Base-by-base conservation (phyloP, 2,888 invertebrate species). In the Drosophila mettleri region DNA sequence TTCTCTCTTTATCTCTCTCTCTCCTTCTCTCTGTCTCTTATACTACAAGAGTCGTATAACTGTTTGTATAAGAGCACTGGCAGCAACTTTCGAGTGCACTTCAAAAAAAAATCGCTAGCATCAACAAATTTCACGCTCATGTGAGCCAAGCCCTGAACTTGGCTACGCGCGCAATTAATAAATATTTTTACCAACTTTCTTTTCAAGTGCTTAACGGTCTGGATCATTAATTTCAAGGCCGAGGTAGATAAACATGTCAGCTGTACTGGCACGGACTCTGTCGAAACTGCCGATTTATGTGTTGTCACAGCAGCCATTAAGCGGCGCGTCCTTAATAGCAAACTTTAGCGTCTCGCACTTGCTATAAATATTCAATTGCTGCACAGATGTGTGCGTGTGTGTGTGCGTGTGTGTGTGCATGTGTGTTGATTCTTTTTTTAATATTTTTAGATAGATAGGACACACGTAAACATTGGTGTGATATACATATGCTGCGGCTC, bases 291-390 rank as follows among this genome's bases (percentile, higher is more conserved):
- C 77, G 65, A 79, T 76, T 76, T 79, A 67, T 76, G 62, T 51
- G 41, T 62, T 66, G 65, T 60, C 59, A 61, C 62, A 58, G 43
- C 63, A 51, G 46, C 52, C 57, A 55, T 52, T 55, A 49, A 57
- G 54, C n/a, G 20, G 20, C n/a, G 27, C 49, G 48, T 43, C 43
- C 29, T 69, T 76, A 69, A 49, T 49, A 49, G 48, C 52, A 18
- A 59, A 58, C 59, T 57, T 66, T 45, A 63, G 59, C 64, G 46
- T 57, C 69, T 66, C 63, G 65, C 51, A 68, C 57, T 49, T 49
- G 46, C 67, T 52, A 79, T 79, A 82, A 81, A 82, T 82, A 81
- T 78, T 82, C 79, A 81, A 82, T 82, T 78, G 78, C 68, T 69
- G 53, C 57, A 22, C 10, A 10, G 14, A n/a, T 22, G 34, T 16